phyloP scores from a whole-genome alignment of 2,888 invertebrate genomes.

The Leptinotarsa tumamoca region DNA sequence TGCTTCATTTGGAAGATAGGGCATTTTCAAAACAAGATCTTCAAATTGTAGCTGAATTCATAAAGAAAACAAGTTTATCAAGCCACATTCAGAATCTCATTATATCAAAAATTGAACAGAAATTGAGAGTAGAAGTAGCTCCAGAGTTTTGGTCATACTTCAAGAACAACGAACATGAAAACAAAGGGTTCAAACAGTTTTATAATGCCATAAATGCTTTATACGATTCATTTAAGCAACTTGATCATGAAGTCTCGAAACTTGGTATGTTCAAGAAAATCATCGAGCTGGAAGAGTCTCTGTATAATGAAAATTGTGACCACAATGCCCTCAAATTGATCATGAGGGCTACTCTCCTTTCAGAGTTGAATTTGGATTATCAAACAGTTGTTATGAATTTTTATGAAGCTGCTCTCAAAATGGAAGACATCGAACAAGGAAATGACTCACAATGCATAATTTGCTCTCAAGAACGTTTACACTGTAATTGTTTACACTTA shows the following conservation, averaged over 20 bases:
- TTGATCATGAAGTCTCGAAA: conserved; percentile 70
- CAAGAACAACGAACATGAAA: conserved; percentile 68
- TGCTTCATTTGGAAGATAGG: conserved; percentile 40
- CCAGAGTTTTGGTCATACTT: conserved; percentile 78
- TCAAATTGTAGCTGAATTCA: conserved; percentile 56
- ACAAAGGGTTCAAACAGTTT: conserved; percentile 75
- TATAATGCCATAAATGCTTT: conserved; percentile 76
- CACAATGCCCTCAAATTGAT: conserved; percentile 74
- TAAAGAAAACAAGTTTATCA: conserved; percentile 60
- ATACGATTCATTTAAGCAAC: conserved; percentile 70
- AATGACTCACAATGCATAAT: conserved; percentile 75
- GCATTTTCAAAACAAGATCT: conserved; percentile 60
- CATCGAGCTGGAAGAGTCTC: conserved; percentile 66
- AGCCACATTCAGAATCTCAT: conserved; percentile 60
- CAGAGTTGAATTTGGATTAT: conserved; percentile 79
- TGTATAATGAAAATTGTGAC: conserved; percentile 71
- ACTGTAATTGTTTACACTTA: conserved; percentile 72
- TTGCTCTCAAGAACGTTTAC: conserved; percentile 75
- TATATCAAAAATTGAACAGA: conserved; percentile 70
- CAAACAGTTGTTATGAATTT: conserved; percentile 79
- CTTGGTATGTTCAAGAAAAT: conserved; percentile 70
- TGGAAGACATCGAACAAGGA: conserved; percentile 56
- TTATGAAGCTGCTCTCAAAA: conserved; percentile 80
- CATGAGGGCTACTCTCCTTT: conserved; percentile 75
- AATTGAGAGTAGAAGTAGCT: conserved; percentile 72